A percentile compares a stretch with the other conserved stretches of the same genome.
phyloP scores from a whole-genome alignment of 2,113 vertebrate genomes.

The Oryzias woworae region DNA sequence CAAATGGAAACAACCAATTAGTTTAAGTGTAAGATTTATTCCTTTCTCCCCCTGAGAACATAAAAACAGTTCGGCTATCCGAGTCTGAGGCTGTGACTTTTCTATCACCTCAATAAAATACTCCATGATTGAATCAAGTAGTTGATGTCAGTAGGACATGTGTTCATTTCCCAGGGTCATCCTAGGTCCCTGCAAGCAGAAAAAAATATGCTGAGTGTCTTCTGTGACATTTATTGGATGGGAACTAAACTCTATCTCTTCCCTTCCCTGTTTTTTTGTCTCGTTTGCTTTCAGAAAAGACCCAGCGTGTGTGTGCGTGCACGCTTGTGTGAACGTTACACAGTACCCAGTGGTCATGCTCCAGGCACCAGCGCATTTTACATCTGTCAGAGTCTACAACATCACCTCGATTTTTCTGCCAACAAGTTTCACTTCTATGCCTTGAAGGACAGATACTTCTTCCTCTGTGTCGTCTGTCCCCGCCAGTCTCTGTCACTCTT shows the following conservation, averaged over 20 bases:
- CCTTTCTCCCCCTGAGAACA: conserved; percentile 33
- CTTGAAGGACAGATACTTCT: conserved; percentile 56
- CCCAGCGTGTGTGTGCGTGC: conserved; percentile 1
- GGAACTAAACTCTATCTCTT: conserved; percentile 62
- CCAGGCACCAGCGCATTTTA: conserved; percentile 57
- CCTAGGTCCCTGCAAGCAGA: conserved; percentile 53
- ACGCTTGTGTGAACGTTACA: conserved; percentile 10
- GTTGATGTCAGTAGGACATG: conserved; percentile 76
- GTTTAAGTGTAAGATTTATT: conserved; percentile 61
- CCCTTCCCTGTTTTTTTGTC: conserved; percentile 32
- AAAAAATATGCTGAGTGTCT: conserved; percentile 72
- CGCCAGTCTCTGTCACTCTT: conserved; percentile 47
- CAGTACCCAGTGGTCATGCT: conserved; percentile 63
- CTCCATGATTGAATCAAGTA: conserved; percentile 77
- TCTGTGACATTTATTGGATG: conserved; percentile 76
- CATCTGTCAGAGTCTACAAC: conserved; percentile 71
- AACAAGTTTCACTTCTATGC: conserved; percentile 60
- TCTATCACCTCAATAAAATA: conserved; percentile 78
- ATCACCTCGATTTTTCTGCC: conserved; percentile 58
- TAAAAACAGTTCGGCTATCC: conserved; percentile 59
- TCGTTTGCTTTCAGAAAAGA: conserved; percentile 34
- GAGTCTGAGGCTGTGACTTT: conserved; percentile 72
- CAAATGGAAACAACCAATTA: conserved; percentile 68
- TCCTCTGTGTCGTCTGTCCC: conserved; percentile 27
- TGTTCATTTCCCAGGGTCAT: conserved; percentile 76